phyloP scores from a whole-genome alignment of 2,888 invertebrate species.

The Patella pellucida region DNA sequence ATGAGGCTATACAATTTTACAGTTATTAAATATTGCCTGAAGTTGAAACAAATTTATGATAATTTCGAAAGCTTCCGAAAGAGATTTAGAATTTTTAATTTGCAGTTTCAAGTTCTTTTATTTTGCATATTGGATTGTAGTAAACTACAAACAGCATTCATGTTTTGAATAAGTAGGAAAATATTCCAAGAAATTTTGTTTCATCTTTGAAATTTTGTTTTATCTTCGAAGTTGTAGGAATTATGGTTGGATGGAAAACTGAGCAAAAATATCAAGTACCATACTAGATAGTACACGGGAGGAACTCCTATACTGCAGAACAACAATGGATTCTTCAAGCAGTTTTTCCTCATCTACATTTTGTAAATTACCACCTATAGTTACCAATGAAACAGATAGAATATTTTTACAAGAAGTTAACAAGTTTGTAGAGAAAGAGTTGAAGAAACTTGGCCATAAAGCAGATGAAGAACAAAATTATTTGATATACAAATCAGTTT shows the following conservation, averaged over 20 bases:
- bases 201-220: too few relatives aligned
- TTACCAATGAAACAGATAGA: slow-evolving; percentile 61
- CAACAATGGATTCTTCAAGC: slow-evolving; percentile 24
- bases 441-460: slow-evolving; percentile 47
- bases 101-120: too few relatives aligned
- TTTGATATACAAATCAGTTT: slow-evolving; percentile 63
- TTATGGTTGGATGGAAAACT: neutral
- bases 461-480: slow-evolving; percentile 63
- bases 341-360: slow-evolving; percentile 46
- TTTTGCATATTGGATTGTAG: too few relatives aligned
- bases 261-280: neutral
- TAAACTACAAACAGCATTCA: too few relatives aligned
- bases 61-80: too few relatives aligned
- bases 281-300: neutral
- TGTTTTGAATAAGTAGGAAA: too few relatives aligned
- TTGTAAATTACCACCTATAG: slow-evolving; percentile 64
- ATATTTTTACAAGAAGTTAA: slow-evolving; percentile 58
- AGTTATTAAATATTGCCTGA: too few relatives aligned
- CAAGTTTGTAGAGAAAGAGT: slow-evolving; percentile 60
- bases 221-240: neutral
- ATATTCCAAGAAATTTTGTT: too few relatives aligned
- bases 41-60: too few relatives aligned
- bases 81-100: too few relatives aligned
- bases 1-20: too few relatives aligned
- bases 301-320: neutral